Evolutionary conservation across 2,888 invertebrate genomes (phyloP), one percentile per base, ranked within the genome.

Genomic region (Lobophora halterata): DNA sequence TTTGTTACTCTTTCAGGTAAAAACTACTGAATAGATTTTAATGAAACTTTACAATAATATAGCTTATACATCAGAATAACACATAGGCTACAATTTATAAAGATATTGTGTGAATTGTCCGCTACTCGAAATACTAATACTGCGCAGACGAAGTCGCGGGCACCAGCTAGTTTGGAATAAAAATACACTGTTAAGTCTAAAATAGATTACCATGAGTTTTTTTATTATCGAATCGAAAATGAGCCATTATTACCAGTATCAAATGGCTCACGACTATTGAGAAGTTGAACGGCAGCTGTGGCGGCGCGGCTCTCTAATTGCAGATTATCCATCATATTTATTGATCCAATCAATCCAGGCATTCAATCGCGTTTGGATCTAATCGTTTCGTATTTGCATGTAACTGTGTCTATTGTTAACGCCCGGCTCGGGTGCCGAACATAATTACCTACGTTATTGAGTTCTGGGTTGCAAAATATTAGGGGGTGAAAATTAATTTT

Each of bases 291-390:
- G 36, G 41, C 36, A 49, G 29, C 40, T 28, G 29, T 24, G 43
- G 19, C 19, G 21, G 12, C 18, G 10, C 42, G 40, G 31, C 23
- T 29, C 36, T 24, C 53, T 67, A 66, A 68, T 68, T 67, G 54
- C 52, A 44, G 58, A 61, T 61, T 65, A 68, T 68, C 62, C 49
- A 42, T 62, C 55, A 62, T 57, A 66, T 62, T 64, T 60, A 65
- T 65, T 54, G 58, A 57, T 49, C 41, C 43, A 58, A 68, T 64
- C 58, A 61, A 62, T 61, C 52, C 50, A 38, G 38, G 42, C 49
- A 53, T 60, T 63, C 55, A 59, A 62, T 63, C 58, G 62, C 45
- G 47, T 52, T 55, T 51, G 47, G 38, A 54, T 56, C 55, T 65
- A 63, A 64, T 61, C 52, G 45, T 48, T 44, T 35, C 35, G 46